Evolutionary conservation across 2,888 invertebrate genomes (phyloP), one percentile per base, ranked within the genome.

Genomic region (Napeogenes inachia): DNA sequence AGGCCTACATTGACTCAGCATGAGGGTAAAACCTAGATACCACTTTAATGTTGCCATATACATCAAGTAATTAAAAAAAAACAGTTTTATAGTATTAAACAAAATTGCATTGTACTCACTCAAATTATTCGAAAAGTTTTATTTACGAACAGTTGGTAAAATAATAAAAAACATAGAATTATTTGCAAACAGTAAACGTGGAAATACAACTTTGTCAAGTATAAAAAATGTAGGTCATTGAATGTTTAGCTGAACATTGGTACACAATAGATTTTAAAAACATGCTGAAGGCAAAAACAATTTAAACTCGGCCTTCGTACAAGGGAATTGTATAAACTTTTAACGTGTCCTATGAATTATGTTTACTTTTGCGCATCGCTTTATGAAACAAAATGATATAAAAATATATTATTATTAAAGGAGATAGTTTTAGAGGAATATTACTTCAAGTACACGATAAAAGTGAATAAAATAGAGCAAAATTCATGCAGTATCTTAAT

Each of bases 261-360:
- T 76, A 77, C 74, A 81, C 80, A 82, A 82, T 81, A 73, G 79
- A 75, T 77, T 78, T 76, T 75, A 78, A 80, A 77, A 81, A 80
- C 78, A 76, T 67, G 62, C 71, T 73, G 80, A 81, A 84, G 84
- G 85, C 75, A 78, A 81, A 79, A 81, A 78, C 79, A 75, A 82
- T 83, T 84, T 80, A 75, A 80, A 74, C 74, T 70, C 73, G 77
- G 75, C 80, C 83, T 82, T 78, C 75, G 75, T 61, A 63, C 60
- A 61, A 55, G 61, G 72, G 76, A 73, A 71, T 66, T 72, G 75
- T 75, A 61, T 76, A 75, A 74, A 75, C 72, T 74, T 75, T 74
- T 73, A 75, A 75, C 73, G 75, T 74, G 74, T 72, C 73, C 72
- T 74, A 75, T 76, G 72, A 77, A 81, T 78, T 78, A 77, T 67